A percentile compares a stretch with the other conserved stretches of the same genome.
Evolutionary conservation across 2,113 vertebrate genomes (phyloP).

Genomic region (Cervus canadensis): DNA sequence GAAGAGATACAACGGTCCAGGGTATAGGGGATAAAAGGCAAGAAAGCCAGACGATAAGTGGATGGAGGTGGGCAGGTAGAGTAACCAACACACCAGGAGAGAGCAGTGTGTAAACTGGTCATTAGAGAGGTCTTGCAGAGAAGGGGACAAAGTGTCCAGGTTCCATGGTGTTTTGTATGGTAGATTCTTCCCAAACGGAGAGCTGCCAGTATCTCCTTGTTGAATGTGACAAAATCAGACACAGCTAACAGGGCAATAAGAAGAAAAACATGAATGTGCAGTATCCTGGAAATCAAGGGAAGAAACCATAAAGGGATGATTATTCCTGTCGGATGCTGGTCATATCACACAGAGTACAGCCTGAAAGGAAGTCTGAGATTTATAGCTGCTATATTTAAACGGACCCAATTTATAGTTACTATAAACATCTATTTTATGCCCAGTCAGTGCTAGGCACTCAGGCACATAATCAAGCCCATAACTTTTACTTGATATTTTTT

Average conservation of each 20-base stretch:
- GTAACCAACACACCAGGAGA: background rate
- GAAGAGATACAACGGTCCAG: background rate
- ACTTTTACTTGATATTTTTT: background rate
- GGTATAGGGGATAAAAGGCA: background rate
- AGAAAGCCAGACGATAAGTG: background rate
- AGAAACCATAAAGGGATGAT: background rate
- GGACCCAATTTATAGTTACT: background rate
- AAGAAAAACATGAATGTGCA: background rate
- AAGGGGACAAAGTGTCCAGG: background rate
- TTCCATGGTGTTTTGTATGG: background rate
- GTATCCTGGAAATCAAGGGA: background rate
- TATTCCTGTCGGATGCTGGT: background rate
- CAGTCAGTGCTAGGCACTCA: background rate
- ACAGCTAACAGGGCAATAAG: background rate
- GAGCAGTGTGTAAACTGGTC: background rate
- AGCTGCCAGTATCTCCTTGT: background rate
- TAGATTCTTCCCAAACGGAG: background rate
- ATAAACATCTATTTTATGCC: background rate
- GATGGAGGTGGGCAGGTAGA: background rate
- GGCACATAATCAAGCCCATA: background rate
- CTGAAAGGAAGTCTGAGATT: background rate
- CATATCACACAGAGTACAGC: background rate
- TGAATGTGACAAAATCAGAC: background rate
- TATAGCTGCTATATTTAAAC: background rate
- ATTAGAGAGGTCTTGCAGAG: background rate